Evolutionary conservation across 2,797 vertebrate genomes (phyloP).

Genomic region (Hoplostethus mediterraneus): DNA sequence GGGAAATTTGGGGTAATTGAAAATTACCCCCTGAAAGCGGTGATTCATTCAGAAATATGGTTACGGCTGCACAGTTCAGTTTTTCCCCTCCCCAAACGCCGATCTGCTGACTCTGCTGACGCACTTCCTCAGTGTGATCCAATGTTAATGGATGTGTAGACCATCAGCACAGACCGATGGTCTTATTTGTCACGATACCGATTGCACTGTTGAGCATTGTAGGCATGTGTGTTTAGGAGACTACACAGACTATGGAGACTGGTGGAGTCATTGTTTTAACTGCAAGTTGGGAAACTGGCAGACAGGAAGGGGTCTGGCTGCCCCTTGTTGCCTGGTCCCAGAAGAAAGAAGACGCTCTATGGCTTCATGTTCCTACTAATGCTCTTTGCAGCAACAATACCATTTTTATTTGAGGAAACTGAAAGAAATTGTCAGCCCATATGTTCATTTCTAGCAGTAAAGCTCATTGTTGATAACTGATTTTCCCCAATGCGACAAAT

Average conservation of each 20-base stretch:
- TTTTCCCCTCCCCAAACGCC: slow-evolving; percentile 37
- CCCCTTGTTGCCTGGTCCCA: slow-evolving; percentile 87
- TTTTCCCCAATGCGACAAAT: too few species aligned
- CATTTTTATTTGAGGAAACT: too few species aligned
- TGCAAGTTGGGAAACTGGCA: slow-evolving; percentile 91
- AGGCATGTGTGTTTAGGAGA: too few species aligned
- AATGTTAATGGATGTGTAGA: slow-evolving; percentile 25
- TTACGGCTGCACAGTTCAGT: slow-evolving; percentile 30
- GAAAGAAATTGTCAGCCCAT: too few species aligned
- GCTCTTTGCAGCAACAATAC: too few species aligned
- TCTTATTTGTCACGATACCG: slow-evolving; percentile 20
- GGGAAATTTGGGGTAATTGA: slow-evolving; percentile 53
- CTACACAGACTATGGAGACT: slow-evolving; percentile 52
- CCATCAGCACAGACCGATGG: slow-evolving; percentile 1
- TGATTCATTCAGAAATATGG: slow-evolving; percentile 58
- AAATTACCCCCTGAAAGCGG: slow-evolving; percentile 33
- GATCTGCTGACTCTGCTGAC: slow-evolving; percentile 42
- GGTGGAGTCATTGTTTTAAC: background rate
- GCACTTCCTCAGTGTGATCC: slow-evolving; percentile 38
- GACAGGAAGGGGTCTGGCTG: slow-evolving; percentile 93
- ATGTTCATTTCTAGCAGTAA: too few species aligned
- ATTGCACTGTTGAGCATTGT: slow-evolving; percentile 27
- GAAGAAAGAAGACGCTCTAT: slow-evolving; percentile 23
- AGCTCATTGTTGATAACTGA: too few species aligned
- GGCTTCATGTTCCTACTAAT: too few species aligned